These are phyloP conservation scores for Cryptocheilus praepositus DNA, from an alignment of 2,888 invertebrate genomes.

Conservation along the genomic window DNA sequence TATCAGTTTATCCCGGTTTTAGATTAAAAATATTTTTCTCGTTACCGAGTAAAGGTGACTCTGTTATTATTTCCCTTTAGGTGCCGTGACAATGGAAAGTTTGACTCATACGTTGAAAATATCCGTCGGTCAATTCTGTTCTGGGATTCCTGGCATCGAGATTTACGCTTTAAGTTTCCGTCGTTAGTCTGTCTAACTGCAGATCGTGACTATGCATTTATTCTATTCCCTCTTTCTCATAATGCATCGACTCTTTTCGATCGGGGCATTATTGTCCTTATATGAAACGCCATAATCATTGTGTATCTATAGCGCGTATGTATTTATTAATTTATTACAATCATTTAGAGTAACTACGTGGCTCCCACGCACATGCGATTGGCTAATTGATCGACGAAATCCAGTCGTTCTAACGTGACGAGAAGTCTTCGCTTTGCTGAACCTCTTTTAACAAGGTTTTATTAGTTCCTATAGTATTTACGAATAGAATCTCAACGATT, in stretches of 20 bases:
- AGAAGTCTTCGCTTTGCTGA: constrained; percentile 32
- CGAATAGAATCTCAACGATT: constrained; percentile 24
- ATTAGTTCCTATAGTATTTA: constrained; percentile 49
- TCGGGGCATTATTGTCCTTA: constrained; percentile 15
- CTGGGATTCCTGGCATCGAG: too few species aligned
- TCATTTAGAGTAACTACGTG: constrained; percentile 24
- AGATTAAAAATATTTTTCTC: too few species aligned
- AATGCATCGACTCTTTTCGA: constrained; percentile 14
- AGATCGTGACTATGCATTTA: background rate
- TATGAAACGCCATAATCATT: constrained; percentile 33
- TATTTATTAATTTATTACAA: constrained; percentile 52
- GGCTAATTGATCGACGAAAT: constrained; percentile 11
- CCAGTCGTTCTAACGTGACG: constrained; percentile 8
- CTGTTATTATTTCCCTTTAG: too few species aligned
- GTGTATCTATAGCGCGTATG: constrained; percentile 34
- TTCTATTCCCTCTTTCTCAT: background rate
- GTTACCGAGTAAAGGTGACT: too few species aligned
- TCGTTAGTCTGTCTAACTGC: background rate
- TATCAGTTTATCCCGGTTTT: too few species aligned
- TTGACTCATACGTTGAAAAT: too few species aligned
- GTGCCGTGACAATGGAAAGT: too few species aligned
- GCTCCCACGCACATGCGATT: constrained; percentile 16
- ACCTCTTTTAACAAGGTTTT: constrained; percentile 35
- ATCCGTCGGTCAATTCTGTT: too few species aligned
- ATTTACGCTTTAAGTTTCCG: too few species aligned